Percentiles rank a stretch among this genome's conserved stretches.
These are phyloP conservation scores for Hirtodrosophila cameraria DNA, from an alignment of 2,888 invertebrate genomes.

Conservation along the genomic window DNA sequence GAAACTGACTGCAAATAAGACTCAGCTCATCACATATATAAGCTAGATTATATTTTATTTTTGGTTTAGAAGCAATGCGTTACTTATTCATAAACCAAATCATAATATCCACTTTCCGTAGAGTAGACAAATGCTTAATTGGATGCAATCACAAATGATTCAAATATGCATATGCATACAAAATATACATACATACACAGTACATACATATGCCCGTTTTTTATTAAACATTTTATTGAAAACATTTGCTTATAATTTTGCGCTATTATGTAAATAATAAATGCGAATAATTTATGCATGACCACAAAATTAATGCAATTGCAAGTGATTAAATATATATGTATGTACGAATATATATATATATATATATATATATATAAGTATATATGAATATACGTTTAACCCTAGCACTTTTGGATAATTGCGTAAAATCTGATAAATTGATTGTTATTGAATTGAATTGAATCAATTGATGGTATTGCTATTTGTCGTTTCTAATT, in stretches of 20 bases:
- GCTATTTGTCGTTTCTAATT: slow-evolving; percentile 30
- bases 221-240: slow-evolving; percentile 33
- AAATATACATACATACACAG: too few species aligned
- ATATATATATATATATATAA: neutral
- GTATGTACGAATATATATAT: too few species aligned
- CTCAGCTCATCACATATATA: too few species aligned
- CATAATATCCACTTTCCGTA: too few species aligned
- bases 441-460: slow-evolving; percentile 51
- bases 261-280: slow-evolving; percentile 26
- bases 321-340: neutral
- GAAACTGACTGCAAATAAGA: too few species aligned
- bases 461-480: slow-evolving; percentile 36
- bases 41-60: too few species aligned
- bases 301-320: slow-evolving; percentile 41
- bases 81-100: too few species aligned
- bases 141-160: too few species aligned
- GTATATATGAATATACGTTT: neutral
- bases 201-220: too few species aligned
- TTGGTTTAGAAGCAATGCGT: too few species aligned
- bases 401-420: neutral
- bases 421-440: slow-evolving; percentile 34
- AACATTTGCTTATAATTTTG: slow-evolving; percentile 49
- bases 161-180: too few species aligned
- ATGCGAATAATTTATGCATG: slow-evolving; percentile 31
- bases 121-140: too few species aligned